A percentile compares a stretch with the other conserved stretches of the same genome.
phyloP scores from a whole-genome alignment of 2,888 invertebrate species.

The Lasioglossum oenotherae region DNA sequence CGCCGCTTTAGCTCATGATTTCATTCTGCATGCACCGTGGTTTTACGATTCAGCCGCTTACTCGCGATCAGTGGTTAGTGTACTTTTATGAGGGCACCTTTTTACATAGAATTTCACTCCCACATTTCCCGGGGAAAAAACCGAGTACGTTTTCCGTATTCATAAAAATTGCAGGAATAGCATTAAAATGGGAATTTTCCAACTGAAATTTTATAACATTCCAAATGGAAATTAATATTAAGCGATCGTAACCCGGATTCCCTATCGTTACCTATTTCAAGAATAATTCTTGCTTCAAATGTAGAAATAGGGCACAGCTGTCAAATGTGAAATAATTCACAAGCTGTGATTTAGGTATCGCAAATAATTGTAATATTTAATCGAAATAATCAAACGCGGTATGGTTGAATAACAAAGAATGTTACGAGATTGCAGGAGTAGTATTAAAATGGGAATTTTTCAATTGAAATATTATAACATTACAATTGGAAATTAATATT shows the following conservation, averaged over 20 bases:
- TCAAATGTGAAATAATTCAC: neutral
- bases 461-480: neutral
- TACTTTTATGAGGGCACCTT: slow-evolving; percentile 29
- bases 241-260: neutral
- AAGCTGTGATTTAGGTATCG: neutral
- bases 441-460: neutral
- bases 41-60: slow-evolving; percentile 55
- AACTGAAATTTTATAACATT: neutral
- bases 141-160: neutral
- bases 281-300: neutral
- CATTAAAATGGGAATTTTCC: neutral
- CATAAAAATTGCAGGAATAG: neutral
- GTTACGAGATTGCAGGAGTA: neutral
- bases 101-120: slow-evolving; percentile 35
- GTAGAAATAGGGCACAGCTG: neutral
- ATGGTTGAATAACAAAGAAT: neutral
- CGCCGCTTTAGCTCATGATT: slow-evolving; percentile 57
- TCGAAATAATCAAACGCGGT: neutral
- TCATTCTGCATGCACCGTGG: slow-evolving; percentile 55
- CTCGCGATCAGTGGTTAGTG: slow-evolving; percentile 44
- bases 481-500: neutral
- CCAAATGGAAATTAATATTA: neutral
- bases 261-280: neutral
- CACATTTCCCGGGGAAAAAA: neutral
- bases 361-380: neutral